phyloP scores from a whole-genome alignment of 1,140 invertebrate genomes.

The Cotesia typhae region DNA sequence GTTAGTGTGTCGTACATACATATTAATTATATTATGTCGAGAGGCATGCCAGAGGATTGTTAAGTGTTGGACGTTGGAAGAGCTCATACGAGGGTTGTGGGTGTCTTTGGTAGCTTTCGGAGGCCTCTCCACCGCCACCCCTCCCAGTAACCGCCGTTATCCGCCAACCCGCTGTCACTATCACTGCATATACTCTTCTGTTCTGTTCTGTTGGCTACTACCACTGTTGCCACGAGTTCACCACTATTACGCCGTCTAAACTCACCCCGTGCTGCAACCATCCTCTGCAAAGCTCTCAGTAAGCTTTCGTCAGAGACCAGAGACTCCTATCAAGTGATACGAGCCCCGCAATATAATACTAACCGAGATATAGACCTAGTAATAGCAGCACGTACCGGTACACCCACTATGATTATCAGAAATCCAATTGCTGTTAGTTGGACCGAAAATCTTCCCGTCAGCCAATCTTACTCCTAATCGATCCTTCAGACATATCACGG shows the following conservation, averaged over 20 bases:
- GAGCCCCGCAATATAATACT: too few relatives aligned
- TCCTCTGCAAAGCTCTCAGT: too few relatives aligned
- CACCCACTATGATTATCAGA: too few relatives aligned
- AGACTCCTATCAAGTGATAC: too few relatives aligned
- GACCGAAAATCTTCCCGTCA: not conserved
- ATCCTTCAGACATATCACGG: not conserved
- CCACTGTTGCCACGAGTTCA: too few relatives aligned
- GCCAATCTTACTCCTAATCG: not conserved
- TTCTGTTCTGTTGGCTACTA: too few relatives aligned
- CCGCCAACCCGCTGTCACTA: not conserved
- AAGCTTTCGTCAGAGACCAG: too few relatives aligned
- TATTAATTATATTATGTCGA: slow-evolving; percentile 10
- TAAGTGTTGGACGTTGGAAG: not conserved
- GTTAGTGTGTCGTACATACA: not conserved
- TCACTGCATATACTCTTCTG: too few relatives aligned
- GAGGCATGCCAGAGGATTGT: not conserved
- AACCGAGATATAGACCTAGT: not conserved
- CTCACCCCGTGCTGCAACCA: too few relatives aligned
- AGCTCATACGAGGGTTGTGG: slow-evolving; percentile 10
- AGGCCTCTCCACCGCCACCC: not conserved
- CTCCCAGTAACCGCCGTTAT: not conserved
- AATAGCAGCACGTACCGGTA: not conserved
- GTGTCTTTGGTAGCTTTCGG: not conserved
- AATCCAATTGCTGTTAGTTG: slow-evolving; percentile 2
- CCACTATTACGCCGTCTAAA: too few relatives aligned